Conservation (phyloP, 2,113 vertebrate species). For the Thunnus maccoyii region DNA sequence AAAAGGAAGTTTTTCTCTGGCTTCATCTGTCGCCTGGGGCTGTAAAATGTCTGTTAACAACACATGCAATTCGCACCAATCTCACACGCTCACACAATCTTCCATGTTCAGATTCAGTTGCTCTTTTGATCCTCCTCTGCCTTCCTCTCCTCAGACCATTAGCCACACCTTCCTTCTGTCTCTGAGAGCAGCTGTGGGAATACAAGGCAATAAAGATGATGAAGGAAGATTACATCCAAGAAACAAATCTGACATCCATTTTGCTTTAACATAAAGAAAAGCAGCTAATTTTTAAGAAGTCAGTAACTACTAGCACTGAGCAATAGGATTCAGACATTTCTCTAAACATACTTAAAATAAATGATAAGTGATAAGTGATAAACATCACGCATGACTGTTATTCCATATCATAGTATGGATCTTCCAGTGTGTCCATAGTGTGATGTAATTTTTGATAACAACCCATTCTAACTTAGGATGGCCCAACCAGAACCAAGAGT, state of each 20-base stretch:
- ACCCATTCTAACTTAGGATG: too few species aligned
- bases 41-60: conserved; percentile 19
- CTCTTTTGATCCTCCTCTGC: conserved; percentile 44
- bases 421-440: too few species aligned
- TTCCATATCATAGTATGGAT: too few species aligned
- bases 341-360: not conserved
- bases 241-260: conserved; percentile 11
- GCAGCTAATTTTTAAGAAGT: not conserved
- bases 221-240: conserved; percentile 11
- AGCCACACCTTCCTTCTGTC: conserved; percentile 13
- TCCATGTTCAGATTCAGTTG: not conserved
- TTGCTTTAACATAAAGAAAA: not conserved
- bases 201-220: conserved; percentile 18
- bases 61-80: conserved; percentile 22
- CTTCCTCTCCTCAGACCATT: conserved; percentile 31
- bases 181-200: conserved; percentile 9
- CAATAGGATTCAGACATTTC: not conserved
- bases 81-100: not conserved
- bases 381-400: too few species aligned
- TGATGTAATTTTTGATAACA: too few species aligned
- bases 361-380: too few species aligned
- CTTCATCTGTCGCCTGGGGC: conserved; percentile 22
- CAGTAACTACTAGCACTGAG: not conserved
- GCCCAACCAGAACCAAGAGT: too few species aligned
- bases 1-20: conserved; percentile 29